phyloP scores from a whole-genome alignment of 2,888 invertebrate species.

The Mayetiola destructor region DNA sequence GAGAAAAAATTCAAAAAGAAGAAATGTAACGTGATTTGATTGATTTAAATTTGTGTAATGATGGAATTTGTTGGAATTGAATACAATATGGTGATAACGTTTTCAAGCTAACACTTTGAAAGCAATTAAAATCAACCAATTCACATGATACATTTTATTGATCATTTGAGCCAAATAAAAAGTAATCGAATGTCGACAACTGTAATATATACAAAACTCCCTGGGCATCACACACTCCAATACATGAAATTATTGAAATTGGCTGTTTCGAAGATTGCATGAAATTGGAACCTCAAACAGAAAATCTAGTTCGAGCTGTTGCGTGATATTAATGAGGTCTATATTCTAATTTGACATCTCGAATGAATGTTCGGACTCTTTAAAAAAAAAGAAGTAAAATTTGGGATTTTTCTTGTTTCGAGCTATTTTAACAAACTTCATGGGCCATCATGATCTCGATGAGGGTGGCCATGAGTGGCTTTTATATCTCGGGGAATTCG shows the following conservation, averaged over 20 bases:
- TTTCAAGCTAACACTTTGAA: too few species aligned
- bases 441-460: background rate
- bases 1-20: too few species aligned
- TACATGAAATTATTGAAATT: background rate
- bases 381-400: background rate
- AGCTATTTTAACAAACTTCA: background rate
- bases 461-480: background rate
- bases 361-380: too few species aligned
- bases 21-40: too few species aligned
- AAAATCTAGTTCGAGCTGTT: background rate
- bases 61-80: too few species aligned
- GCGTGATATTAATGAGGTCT: constrained; percentile 3
- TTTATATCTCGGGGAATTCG: background rate
- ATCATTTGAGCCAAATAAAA: background rate
- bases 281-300: background rate
- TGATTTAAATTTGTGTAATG: too few species aligned
- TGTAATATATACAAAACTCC: background rate
- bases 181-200: background rate
- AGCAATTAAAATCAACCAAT: too few species aligned
- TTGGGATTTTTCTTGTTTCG: background rate
- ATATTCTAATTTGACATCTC: background rate
- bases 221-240: background rate
- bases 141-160: background rate
- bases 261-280: background rate
- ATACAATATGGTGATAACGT: too few species aligned